Evolutionary conservation across 1,140 invertebrate genomes (phyloP).

Genomic region (Scaptomyza hsui): DNA sequence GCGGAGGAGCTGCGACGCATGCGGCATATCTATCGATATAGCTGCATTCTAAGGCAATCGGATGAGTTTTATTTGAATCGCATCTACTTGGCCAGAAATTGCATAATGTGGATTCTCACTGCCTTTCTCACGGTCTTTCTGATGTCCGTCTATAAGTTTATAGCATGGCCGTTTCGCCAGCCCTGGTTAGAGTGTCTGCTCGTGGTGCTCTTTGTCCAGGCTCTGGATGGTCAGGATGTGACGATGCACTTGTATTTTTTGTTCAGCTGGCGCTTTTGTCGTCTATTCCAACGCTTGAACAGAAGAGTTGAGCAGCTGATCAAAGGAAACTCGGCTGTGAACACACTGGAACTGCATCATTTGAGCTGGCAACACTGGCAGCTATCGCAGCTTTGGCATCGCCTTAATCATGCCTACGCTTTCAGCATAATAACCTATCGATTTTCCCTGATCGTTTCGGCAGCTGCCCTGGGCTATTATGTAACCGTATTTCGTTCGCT

Average conservation of each 20-base stretch:
- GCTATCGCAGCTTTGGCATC: constrained; percentile 3
- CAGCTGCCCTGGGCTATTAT: constrained; percentile 21
- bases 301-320: background rate
- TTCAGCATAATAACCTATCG: constrained; percentile 2
- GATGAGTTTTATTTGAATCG: background rate
- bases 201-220: background rate
- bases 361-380: constrained; percentile 28
- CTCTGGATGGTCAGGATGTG: background rate
- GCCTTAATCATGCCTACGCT: constrained; percentile 7
- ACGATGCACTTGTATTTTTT: constrained; percentile 32
- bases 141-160: background rate
- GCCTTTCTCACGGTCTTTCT: background rate
- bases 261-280: constrained; percentile 32
- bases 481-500: background rate
- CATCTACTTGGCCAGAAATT: constrained; percentile 19
- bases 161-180: background rate
- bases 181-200: background rate
- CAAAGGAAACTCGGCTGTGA: background rate
- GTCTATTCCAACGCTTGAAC: constrained; percentile 1
- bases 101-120: background rate
- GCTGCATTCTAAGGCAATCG: no score
- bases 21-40: constrained; percentile 5
- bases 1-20: background rate
- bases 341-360: constrained; percentile 32
- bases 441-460: constrained; percentile 7